A percentile compares a stretch with the other conserved stretches of the same genome.
phyloP scores from a whole-genome alignment of 1,140 invertebrate genomes.

The Mycetomoellerius zeteki region DNA sequence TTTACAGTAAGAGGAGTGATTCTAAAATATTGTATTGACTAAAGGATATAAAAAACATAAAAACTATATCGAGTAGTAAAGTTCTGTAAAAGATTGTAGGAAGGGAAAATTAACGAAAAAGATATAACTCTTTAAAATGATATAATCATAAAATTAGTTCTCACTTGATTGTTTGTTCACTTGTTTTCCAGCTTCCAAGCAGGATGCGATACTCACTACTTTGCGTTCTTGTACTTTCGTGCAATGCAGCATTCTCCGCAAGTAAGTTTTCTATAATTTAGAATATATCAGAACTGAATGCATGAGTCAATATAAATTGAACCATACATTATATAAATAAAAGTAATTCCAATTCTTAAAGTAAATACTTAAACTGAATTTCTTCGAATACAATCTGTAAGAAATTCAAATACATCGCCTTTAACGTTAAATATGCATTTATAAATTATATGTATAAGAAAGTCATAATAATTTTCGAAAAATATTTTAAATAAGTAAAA shows the following conservation, averaged over 20 bases:
- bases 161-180: not conserved
- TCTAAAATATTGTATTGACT: not conserved
- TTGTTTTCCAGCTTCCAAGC: constrained; percentile 18
- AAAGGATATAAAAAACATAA: not conserved
- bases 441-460: not conserved
- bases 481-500: not conserved
- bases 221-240: not conserved
- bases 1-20: constrained; percentile 1
- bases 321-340: not conserved
- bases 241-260: not conserved
- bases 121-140: not conserved
- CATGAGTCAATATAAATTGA: not conserved
- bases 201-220: not conserved
- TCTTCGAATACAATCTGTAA: not conserved
- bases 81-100: not conserved
- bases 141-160: constrained; percentile 27
- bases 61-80: not conserved
- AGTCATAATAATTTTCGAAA: not conserved
- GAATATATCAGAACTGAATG: constrained; percentile 10
- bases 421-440: not conserved
- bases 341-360: not conserved
- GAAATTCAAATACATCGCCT: not conserved
- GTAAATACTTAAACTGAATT: not conserved
- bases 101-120: not conserved
- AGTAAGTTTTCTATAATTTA: constrained; percentile 32